Percentiles rank a stretch among this genome's conserved stretches.
phyloP scores from a whole-genome alignment of 2,797 vertebrate species.

The Hypotaenidia okinawae region DNA sequence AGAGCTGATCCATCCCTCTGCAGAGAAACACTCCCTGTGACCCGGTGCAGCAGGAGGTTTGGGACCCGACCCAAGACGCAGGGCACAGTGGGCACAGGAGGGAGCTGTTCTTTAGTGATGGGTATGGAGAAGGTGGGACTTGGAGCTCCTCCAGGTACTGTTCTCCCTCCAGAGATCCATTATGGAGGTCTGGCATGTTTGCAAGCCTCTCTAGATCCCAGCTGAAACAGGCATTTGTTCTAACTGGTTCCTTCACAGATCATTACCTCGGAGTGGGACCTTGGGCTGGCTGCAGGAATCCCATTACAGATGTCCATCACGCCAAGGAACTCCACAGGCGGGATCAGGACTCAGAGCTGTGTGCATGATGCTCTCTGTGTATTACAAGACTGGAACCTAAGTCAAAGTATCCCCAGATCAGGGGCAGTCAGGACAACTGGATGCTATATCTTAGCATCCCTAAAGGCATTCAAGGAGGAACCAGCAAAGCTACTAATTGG shows the following conservation, averaged over 20 bases:
- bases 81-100: neutral
- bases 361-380: neutral
- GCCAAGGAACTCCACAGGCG: accelerated
- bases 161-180: constrained; percentile 65
- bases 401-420: neutral
- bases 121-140: constrained; percentile 48
- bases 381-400: neutral
- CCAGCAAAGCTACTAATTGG: neutral
- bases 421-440: neutral
- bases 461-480: neutral
- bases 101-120: constrained; percentile 44
- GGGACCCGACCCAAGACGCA: neutral
- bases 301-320: neutral
- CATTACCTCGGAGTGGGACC: neutral
- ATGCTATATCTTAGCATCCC: neutral
- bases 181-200: constrained; percentile 41
- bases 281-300: neutral
- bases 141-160: constrained; percentile 58
- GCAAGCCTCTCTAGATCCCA: constrained; percentile 54
- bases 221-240: constrained; percentile 41
- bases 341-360: neutral
- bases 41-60: accelerated
- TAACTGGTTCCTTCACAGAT: constrained; percentile 55
- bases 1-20: neutral
- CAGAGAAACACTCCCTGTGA: neutral